These are phyloP conservation scores for Maccullochella peelii DNA, from an alignment of 2,113 vertebrate genomes.

Conservation along the genomic window DNA sequence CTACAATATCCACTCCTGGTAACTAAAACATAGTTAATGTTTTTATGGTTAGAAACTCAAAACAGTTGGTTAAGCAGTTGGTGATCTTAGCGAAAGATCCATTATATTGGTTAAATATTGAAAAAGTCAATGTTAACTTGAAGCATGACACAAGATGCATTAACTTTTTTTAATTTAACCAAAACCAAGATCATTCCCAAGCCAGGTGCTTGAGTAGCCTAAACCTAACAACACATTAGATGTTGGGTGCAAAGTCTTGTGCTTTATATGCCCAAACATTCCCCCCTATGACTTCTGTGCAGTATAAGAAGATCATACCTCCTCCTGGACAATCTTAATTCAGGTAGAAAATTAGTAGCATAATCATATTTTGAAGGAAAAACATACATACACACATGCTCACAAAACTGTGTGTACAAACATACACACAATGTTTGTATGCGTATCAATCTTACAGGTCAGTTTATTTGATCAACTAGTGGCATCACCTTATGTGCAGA, in stretches of 20 bases:
- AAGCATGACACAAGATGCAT: background rate
- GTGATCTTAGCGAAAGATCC: background rate
- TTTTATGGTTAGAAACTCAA: background rate
- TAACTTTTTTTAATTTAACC: background rate
- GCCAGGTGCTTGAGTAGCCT: background rate
- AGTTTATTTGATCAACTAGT: conserved; percentile 9
- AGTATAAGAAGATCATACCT: background rate
- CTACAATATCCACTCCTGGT: background rate
- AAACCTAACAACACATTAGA: too few species aligned
- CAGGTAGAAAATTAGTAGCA: background rate
- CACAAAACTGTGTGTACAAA: background rate
- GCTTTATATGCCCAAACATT: background rate
- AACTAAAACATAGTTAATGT: background rate
- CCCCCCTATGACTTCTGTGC: background rate
- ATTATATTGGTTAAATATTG: background rate
- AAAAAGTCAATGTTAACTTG: background rate
- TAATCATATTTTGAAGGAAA: background rate
- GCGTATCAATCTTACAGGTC: background rate
- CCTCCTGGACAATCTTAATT: background rate
- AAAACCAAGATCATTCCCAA: background rate
- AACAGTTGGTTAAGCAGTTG: background rate
- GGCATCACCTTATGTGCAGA: conserved; percentile 1
- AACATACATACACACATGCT: background rate
- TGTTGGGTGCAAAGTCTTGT: background rate
- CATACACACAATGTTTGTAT: background rate